A percentile compares a stretch with the other conserved stretches of the same genome.
These are phyloP conservation scores for Panurus biarmicus DNA, from an alignment of 2,113 vertebrate genomes.

Conservation along the genomic window DNA sequence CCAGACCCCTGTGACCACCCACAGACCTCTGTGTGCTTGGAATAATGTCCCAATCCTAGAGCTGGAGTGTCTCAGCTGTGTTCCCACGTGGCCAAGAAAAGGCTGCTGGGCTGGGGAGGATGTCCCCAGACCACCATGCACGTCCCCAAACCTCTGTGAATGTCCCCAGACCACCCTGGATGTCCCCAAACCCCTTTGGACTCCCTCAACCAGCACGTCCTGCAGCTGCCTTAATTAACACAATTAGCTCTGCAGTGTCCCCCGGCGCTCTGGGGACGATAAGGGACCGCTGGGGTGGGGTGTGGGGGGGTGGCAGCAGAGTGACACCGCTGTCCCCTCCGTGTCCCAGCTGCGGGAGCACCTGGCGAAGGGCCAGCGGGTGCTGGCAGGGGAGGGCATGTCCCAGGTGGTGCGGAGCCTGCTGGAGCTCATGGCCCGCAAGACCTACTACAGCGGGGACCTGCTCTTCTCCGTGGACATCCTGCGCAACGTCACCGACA, in stretches of 20 bases:
- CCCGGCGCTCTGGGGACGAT: too few species aligned
- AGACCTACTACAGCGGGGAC: constrained; percentile 96
- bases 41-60: not conserved
- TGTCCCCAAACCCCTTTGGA: not conserved
- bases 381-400: constrained; percentile 98
- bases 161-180: not conserved
- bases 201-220: accelerated
- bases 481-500: constrained; percentile 98
- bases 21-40: not conserved
- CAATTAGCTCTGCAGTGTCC: not conserved
- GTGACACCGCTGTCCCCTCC: not conserved
- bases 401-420: constrained; percentile 95
- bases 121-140: not conserved
- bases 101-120: not conserved
- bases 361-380: constrained; percentile 97
- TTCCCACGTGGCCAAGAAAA: not conserved
- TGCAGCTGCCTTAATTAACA: not conserved
- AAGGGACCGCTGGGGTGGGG: too few species aligned
- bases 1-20: not conserved
- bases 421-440: constrained; percentile 91
- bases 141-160: not conserved
- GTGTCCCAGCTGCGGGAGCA: constrained; percentile 85
- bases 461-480: constrained; percentile 99
- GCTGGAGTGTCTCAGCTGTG: not conserved
- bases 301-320: accelerated